phyloP scores from a whole-genome alignment of 2,113 vertebrate species.

The Kryptolebias marmoratus region DNA sequence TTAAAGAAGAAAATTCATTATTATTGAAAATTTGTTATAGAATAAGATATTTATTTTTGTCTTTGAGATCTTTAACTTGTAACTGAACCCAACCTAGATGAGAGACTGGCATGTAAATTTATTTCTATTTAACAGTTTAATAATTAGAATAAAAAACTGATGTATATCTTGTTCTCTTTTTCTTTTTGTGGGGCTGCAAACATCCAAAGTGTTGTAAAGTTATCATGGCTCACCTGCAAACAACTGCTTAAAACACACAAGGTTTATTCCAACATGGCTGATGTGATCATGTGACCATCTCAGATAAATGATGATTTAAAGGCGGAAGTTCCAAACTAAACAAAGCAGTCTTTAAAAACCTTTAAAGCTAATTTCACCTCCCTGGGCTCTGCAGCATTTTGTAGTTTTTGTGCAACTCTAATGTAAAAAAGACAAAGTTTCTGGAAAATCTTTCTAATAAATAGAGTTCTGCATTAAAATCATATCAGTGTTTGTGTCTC shows the following conservation, averaged over 20 bases:
- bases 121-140: constrained; percentile 69
- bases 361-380: constrained; percentile 37
- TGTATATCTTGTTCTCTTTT: constrained; percentile 53
- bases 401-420: constrained; percentile 69
- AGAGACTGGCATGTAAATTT: constrained; percentile 61
- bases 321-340: background rate
- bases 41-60: constrained; percentile 59
- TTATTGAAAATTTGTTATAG: constrained; percentile 54
- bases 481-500: constrained; percentile 10
- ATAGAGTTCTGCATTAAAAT: constrained; percentile 81
- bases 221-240: constrained; percentile 29
- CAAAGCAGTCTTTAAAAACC: constrained; percentile 29
- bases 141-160: constrained; percentile 55
- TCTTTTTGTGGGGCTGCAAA: constrained; percentile 16
- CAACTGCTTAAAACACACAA: constrained; percentile 6
- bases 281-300: constrained; percentile 1
- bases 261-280: constrained; percentile 41
- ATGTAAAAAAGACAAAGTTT: constrained; percentile 63
- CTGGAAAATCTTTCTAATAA: constrained; percentile 81
- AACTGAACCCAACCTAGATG: constrained; percentile 58
- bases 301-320: background rate
- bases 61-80: constrained; percentile 39
- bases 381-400: constrained; percentile 58
- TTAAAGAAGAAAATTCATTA: constrained; percentile 33
- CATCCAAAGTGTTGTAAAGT: constrained; percentile 3